Base-by-base conservation (phyloP, 2,113 vertebrate genomes). In the Scartelaos histophorus region DNA sequence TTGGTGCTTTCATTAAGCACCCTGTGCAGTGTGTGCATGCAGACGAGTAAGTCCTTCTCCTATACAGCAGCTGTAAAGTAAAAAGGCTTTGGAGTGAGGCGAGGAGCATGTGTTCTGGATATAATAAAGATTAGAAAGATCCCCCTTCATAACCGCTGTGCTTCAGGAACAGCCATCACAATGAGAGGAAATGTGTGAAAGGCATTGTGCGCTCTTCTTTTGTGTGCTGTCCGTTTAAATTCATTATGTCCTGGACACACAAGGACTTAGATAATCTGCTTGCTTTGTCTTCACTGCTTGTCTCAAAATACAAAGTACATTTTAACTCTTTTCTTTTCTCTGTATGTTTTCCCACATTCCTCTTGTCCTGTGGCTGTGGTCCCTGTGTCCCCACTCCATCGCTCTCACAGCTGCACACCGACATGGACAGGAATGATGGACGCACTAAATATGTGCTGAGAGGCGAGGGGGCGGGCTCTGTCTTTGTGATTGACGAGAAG, bases 401-500 rank as follows among this genome's bases (percentile, higher is more conserved):
- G 25, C 74, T 74, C 75, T 6, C 25, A 66, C 74, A 97, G 96
- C 93, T 97, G 61, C 96, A 97, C 92, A 96, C 96, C 0, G 96
- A 97, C 79, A 95, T 95, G 90, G 96, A 97, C 89, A 88, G 93
- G 68, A 95, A 95, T 11, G 96, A 96, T 81, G 95, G 95, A 71
- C 94, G 94, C 69, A 95, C 95, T 76, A 95, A 95, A 76, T 97
- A 97, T 78, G 91, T 96, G 84, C 91, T 97, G 82, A 93, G 95
- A 0, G 96, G 96, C 25, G 96, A 97, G 75, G 96, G 96, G 65
- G 96, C 96, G 12, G 96, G 96, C 65, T 96, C 95, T 0, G 95
- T 96, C 49, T 97, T 97, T 65, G 95, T 97, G 88, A 97, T 97
- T 56, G 96, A 97, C 10, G 96, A 97, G 86, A 95, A 95, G 90